Percentiles rank a stretch among this genome's conserved stretches.
Evolutionary conservation across 2,113 vertebrate genomes (phyloP).

Genomic region (Forbesichthys papilliferus): DNA sequence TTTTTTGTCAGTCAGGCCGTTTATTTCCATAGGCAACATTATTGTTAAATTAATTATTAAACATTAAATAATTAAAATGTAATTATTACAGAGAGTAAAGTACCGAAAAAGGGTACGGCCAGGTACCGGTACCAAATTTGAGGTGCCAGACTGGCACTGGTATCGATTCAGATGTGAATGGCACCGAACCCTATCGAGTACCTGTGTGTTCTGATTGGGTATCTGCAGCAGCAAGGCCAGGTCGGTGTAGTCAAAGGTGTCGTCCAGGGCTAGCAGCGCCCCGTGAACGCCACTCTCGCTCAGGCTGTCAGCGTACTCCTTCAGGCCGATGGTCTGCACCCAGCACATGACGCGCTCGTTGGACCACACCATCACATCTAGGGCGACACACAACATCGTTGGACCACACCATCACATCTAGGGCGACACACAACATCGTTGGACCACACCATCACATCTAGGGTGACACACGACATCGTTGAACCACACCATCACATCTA

Average conservation of each 20-base stretch:
- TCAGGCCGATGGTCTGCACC: constrained; percentile 88
- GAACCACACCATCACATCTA: too few relatives aligned
- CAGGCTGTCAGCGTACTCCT: constrained; percentile 90
- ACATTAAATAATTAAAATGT: too few relatives aligned
- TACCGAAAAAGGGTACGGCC: too few relatives aligned
- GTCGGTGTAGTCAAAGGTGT: constrained; percentile 91
- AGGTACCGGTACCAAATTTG: too few relatives aligned
- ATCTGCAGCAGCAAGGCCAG: constrained; percentile 90
- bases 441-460: too few relatives aligned
- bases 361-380: constrained; percentile 95
- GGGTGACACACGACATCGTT: too few relatives aligned
- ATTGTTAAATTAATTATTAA: too few relatives aligned
- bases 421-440: constrained; percentile 8
- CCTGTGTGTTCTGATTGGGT: constrained; percentile 91
- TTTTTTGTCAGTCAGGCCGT: too few relatives aligned
- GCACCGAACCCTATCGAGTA: constrained; percentile 27
- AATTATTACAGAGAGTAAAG: too few relatives aligned
- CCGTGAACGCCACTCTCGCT: constrained; percentile 92
- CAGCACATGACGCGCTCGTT: constrained; percentile 93
- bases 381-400: background rate
- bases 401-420: background rate
- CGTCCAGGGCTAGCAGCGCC: constrained; percentile 86
- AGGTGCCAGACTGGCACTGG: too few relatives aligned
- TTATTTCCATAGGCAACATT: too few relatives aligned
- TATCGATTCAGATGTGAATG: too few relatives aligned